Conservation (phyloP, 53 echinoderm and acorn worm genomes). For the Actinopyga echinites region DNA sequence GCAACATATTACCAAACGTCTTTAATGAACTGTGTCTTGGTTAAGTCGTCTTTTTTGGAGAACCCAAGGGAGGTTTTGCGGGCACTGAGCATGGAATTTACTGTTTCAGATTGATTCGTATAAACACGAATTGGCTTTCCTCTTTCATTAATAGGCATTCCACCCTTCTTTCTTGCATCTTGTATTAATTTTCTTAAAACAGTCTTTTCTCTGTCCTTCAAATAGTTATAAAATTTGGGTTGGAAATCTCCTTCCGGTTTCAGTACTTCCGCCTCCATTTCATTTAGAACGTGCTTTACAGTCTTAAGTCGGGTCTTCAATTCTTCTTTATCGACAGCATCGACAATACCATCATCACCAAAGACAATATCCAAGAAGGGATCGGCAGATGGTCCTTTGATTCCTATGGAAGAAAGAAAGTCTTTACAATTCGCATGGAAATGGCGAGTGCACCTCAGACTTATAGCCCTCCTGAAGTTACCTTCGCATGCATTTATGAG, state of each 20-base stretch:
- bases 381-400: conserved; percentile 11
- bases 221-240: not conserved
- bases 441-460: conserved; percentile 9
- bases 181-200: not conserved
- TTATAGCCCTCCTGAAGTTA: not conserved
- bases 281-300: not conserved
- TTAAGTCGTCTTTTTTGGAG: not conserved
- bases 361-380: not conserved
- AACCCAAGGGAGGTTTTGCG: not conserved
- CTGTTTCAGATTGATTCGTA: conserved; percentile 9
- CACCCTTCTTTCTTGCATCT: conserved; percentile 21
- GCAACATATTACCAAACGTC: not conserved
- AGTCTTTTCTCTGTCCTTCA: not conserved
- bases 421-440: conserved; percentile 3
- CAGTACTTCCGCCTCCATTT: conserved; percentile 5
- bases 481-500: not conserved
- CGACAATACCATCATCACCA: conserved; percentile 7
- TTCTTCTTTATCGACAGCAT: not conserved
- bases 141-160: not conserved
- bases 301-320: not conserved
- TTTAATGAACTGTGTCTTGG: conserved; percentile 8
- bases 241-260: not conserved
- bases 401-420: not conserved
- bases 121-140: conserved; percentile 3
- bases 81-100: not conserved